phyloP scores from a whole-genome alignment of 1,140 invertebrate genomes.

The Metaphire vulgaris region DNA sequence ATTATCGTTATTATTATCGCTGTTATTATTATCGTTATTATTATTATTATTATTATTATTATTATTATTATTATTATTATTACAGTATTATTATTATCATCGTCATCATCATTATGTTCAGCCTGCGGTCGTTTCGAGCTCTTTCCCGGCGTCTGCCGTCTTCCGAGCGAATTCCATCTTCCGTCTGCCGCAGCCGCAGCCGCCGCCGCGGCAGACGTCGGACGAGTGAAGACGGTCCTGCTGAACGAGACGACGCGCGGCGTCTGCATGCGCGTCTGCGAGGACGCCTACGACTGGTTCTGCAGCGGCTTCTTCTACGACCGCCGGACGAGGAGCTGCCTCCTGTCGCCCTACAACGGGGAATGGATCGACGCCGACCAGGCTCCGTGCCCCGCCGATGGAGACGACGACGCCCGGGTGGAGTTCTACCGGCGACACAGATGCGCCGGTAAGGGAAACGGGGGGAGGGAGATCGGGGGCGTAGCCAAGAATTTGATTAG shows the following conservation, averaged over 20 bases:
- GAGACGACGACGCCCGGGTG: background rate
- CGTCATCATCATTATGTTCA: slow-evolving; percentile 4
- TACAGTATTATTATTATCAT: too few species aligned
- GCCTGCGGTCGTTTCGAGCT: background rate
- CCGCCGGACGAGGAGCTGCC: background rate
- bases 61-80: too few species aligned
- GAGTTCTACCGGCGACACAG: slow-evolving; percentile 14
- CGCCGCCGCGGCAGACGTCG: background rate
- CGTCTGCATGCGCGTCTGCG: slow-evolving; percentile 10
- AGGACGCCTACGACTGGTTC: background rate
- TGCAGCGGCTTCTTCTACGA: slow-evolving; percentile 16
- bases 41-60: too few species aligned
- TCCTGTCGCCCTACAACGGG: slow-evolving; percentile 6
- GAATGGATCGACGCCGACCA: background rate
- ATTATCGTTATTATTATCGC: too few species aligned
- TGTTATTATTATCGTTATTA: too few species aligned
- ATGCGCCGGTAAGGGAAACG: background rate
- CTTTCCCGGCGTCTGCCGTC: background rate
- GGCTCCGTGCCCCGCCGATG: background rate
- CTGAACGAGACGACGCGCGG: background rate
- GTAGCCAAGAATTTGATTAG: too few species aligned
- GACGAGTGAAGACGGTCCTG: background rate
- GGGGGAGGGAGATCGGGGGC: too few species aligned
- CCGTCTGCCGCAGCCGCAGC: background rate
- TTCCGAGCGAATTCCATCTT: background rate